Evolutionary conservation across 2,888 invertebrate genomes (phyloP).

Genomic region (Zonitis immaculata): DNA sequence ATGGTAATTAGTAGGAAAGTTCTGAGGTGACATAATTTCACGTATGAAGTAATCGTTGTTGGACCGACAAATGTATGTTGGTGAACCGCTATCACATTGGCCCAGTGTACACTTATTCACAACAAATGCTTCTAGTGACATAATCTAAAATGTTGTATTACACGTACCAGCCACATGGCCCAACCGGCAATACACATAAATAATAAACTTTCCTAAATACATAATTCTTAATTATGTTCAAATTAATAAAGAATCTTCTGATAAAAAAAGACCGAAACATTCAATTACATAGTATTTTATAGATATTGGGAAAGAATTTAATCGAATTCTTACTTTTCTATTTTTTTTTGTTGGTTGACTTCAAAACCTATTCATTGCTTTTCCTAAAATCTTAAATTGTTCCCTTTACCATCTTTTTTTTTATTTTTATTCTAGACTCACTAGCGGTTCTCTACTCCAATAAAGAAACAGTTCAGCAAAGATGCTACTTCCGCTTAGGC

Average conservation of each 20-base stretch:
- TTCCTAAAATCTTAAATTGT: background rate
- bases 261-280: background rate
- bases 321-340: no score
- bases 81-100: conserved; percentile 33
- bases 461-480: conserved; percentile 18
- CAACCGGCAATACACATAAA: conserved; percentile 32
- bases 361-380: background rate
- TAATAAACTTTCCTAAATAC: conserved; percentile 38
- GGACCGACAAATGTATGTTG: conserved; percentile 28
- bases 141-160: conserved; percentile 35
- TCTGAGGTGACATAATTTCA: conserved; percentile 22
- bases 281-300: background rate
- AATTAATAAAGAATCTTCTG: conserved; percentile 27
- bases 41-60: conserved; percentile 20
- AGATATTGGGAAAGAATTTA: background rate
- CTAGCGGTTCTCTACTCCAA: conserved; percentile 17
- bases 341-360: background rate
- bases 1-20: conserved; percentile 16
- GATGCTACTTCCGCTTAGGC: conserved; percentile 22
- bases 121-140: conserved; percentile 38
- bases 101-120: conserved; percentile 35
- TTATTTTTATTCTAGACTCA: conserved; percentile 6
- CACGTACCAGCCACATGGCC: conserved; percentile 23
- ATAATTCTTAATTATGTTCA: conserved; percentile 38
- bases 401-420: background rate